Evolutionary conservation across 2,888 invertebrate species (phyloP).

Genomic region (Temnothorax rugatulus): DNA sequence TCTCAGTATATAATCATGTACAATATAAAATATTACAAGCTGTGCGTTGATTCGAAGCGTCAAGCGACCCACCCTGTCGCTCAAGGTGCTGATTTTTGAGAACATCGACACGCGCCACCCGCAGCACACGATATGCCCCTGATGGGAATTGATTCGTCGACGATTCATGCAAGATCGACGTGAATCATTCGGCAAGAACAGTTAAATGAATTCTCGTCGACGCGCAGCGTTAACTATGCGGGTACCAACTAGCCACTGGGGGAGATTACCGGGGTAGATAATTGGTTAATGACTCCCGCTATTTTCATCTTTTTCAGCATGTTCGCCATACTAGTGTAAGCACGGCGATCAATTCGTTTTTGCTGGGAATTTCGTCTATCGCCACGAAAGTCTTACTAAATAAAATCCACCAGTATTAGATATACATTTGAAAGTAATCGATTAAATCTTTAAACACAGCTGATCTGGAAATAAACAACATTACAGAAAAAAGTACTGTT

Average conservation of each 20-base stretch:
- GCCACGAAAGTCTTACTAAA: background rate
- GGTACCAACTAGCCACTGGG: slow-evolving; percentile 36
- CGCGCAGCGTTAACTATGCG: slow-evolving; percentile 38
- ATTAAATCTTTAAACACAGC: no score
- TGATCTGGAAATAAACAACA: background rate
- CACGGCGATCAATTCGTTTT: slow-evolving; percentile 4
- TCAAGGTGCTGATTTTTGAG: slow-evolving; percentile 30
- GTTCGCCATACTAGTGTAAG: background rate
- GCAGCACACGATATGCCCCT: slow-evolving; percentile 36
- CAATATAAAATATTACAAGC: background rate
- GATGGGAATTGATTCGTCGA: slow-evolving; percentile 40
- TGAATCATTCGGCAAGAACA: slow-evolving; percentile 50
- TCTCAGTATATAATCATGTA: background rate
- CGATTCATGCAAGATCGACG: slow-evolving; percentile 30
- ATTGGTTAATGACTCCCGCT: slow-evolving; percentile 53
- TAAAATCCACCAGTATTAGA: background rate
- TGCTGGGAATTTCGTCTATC: no score
- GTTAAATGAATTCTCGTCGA: slow-evolving; percentile 50
- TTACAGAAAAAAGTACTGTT: background rate
- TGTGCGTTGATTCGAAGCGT: background rate
- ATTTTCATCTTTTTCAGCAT: slow-evolving; percentile 31
- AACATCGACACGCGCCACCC: slow-evolving; percentile 48
- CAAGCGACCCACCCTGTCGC: background rate
- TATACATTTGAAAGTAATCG: background rate
- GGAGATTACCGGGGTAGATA: slow-evolving; percentile 55